A percentile compares a stretch with the other conserved stretches of the same genome.
Evolutionary conservation across 2,797 vertebrate genomes (phyloP).

Genomic region (Hybognathus amarus): DNA sequence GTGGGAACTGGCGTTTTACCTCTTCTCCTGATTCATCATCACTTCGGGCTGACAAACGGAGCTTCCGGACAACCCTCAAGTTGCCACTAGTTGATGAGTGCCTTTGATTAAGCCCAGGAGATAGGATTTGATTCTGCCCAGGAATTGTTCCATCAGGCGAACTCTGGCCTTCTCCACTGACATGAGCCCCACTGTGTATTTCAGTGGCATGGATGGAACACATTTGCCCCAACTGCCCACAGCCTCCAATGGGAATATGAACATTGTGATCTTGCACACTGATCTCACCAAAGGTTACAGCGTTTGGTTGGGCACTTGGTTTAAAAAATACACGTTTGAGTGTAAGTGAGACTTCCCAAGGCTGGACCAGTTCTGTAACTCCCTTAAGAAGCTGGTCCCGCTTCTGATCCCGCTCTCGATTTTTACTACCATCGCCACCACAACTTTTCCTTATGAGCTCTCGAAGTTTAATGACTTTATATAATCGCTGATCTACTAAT

Average conservation of each 20-base stretch:
- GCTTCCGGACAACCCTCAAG: slow-evolving; percentile 69
- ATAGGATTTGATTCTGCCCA: slow-evolving; percentile 56
- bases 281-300: slow-evolving; percentile 76
- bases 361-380: slow-evolving; percentile 73
- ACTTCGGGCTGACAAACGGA: slow-evolving; percentile 68
- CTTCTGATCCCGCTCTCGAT: slow-evolving; percentile 52
- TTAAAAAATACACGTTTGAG: slow-evolving; percentile 79
- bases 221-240: slow-evolving; percentile 70
- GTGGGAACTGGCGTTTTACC: slow-evolving; percentile 58
- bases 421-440: slow-evolving; percentile 44
- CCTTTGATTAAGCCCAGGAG: slow-evolving; percentile 8
- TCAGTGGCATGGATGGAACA: slow-evolving; percentile 75
- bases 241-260: slow-evolving; percentile 69
- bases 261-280: slow-evolving; percentile 72
- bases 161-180: slow-evolving; percentile 54
- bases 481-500: slow-evolving; percentile 72
- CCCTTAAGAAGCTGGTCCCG: slow-evolving; percentile 64
- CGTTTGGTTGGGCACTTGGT: slow-evolving; percentile 77
- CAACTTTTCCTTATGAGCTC: slow-evolving; percentile 63
- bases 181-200: slow-evolving; percentile 56
- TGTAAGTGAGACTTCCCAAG: slow-evolving; percentile 77
- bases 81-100: slow-evolving; percentile 58
- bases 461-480: slow-evolving; percentile 68
- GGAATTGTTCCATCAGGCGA: slow-evolving; percentile 49
- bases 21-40: slow-evolving; percentile 67